phyloP scores from a whole-genome alignment of 2,888 invertebrate genomes.

The Acanthococcus lagerstroemiae region DNA sequence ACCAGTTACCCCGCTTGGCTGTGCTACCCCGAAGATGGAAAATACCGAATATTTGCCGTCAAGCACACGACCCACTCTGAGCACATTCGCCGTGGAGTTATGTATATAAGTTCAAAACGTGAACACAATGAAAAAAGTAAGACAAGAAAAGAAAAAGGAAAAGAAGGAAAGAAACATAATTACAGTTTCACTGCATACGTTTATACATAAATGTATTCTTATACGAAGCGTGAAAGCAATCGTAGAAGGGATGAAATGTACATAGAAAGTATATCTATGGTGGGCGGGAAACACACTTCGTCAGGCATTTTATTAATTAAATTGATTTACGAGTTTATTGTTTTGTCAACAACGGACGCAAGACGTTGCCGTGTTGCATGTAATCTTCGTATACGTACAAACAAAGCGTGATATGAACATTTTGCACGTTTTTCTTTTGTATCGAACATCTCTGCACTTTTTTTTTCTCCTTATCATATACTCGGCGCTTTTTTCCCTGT shows the following conservation, averaged over 20 bases:
- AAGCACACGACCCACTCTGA: too few relatives aligned
- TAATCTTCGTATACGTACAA: slow-evolving; percentile 16
- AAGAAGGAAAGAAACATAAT: too few relatives aligned
- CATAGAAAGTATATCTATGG: not conserved
- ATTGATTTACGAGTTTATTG: slow-evolving; percentile 31
- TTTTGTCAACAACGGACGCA: slow-evolving; percentile 18
- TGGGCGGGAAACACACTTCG: slow-evolving; percentile 12
- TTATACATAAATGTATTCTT: too few relatives aligned
- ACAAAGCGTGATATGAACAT: slow-evolving; percentile 29
- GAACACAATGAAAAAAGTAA: too few relatives aligned
- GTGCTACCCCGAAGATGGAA: too few relatives aligned
- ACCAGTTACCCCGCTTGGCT: too few relatives aligned
- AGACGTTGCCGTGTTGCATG: slow-evolving; percentile 22
- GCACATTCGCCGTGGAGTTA: too few relatives aligned
- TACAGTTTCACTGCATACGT: too few relatives aligned
- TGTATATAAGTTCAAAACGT: too few relatives aligned
- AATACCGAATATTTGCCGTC: too few relatives aligned
- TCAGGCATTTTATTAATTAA: slow-evolving; percentile 27
- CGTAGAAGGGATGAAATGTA: not conserved
- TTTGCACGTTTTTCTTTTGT: slow-evolving; percentile 31
- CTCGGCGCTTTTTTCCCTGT: not conserved
- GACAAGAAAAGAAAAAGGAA: too few relatives aligned
- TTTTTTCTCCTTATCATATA: not conserved
- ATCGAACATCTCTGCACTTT: not conserved
- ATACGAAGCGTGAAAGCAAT: not conserved